Base-by-base conservation (phyloP, 2,888 invertebrate genomes). In the Heliconius sara region DNA sequence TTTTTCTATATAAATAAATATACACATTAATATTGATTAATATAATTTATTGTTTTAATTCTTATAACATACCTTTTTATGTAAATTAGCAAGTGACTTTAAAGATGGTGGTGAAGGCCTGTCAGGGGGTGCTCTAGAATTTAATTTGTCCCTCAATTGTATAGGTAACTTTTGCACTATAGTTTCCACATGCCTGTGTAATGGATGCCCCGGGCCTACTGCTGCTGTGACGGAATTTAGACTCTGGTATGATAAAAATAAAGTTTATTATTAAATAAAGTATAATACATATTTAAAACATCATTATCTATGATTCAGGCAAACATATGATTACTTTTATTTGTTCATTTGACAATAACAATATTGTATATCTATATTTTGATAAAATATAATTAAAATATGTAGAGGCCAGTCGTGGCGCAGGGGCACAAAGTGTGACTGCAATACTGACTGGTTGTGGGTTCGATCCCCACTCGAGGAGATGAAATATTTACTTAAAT, bases 81-180 rank as follows among this genome's bases (percentile, higher is more conserved):
- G 99, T 76, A 99, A 96, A 84, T 98, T 97, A 80, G 99, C 97
- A 19, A 99, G 96, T 2, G 98, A 96, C 91, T 98, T 98, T 86
- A 98, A 97, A 0, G 98, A 97, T 1, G 98, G 98, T 19, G 94
- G 86, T 3, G 86, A 96, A 87, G 93, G 97, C 95, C 86, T 96
- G 94, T 82, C 97, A 89, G 96, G 87, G 95, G 96, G 80, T 0
- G 89, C 86, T 0, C 98, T 95, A 0, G 90, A 89, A 85, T 95
- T 96, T 89, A 98, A 97, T 66, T 97, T 95, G 85, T 98, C 98
- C 79, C 96, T 96, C 82, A 98, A 91, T 88, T 97, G 97, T 9
- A 96, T 95, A 0, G 98, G 98, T 76, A 98, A 97, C 94, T 99
- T 99, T 86, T 97, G 97, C 77, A 99, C 94, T 87, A 99, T 99